Base-by-base conservation (phyloP, 1,140 invertebrate genomes). In the Epicauta chinensis region DNA sequence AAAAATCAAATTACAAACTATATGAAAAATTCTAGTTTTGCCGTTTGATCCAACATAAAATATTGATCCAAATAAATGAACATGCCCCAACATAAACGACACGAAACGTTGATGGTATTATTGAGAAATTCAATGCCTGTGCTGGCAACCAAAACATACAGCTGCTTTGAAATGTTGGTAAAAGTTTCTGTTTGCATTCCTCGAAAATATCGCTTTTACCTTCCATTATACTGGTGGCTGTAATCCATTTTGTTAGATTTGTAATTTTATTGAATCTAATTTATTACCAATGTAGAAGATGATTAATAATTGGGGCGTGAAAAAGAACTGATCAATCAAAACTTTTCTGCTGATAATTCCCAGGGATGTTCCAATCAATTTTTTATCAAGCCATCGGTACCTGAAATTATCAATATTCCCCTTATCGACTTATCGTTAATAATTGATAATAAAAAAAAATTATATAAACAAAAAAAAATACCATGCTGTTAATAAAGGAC, bases 121-220 rank as follows among this genome's bases (percentile, higher is more conserved):
- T 11, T 13, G 78, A 66, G 68, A 90, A 90, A 65, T 90, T 91
- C 9, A 87, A 63, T 0, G 79, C 77, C 71, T 89, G 86, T 1
- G 79, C 83, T 2, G 87, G 87, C 10, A 90, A 63, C 88, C 88
- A 91, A 63, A 87, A 91, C 30, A 80, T 70, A 54, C 86, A 89
- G 23, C 83, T 86, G 0, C 80, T 79, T 59, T 77, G 55, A 65
- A 87, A 89, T 7, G 87, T 88, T 34, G 79, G 80, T 42, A 79
- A 49, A 45, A 87, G 84, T 68, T 91, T 91, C n/a, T 76, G 68
- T 61, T 73, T 77, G 23, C 82, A 77, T 69, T 91, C 87, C 49
- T 77, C 75, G 36, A 87, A 76, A 9, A 83, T 58, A 60, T 89
- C 79, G 23, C 75, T 68, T 61, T 77, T 81, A 5, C 78, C 65